phyloP scores from a whole-genome alignment of 2,113 vertebrate genomes.

The Corydoras sp. region DNA sequence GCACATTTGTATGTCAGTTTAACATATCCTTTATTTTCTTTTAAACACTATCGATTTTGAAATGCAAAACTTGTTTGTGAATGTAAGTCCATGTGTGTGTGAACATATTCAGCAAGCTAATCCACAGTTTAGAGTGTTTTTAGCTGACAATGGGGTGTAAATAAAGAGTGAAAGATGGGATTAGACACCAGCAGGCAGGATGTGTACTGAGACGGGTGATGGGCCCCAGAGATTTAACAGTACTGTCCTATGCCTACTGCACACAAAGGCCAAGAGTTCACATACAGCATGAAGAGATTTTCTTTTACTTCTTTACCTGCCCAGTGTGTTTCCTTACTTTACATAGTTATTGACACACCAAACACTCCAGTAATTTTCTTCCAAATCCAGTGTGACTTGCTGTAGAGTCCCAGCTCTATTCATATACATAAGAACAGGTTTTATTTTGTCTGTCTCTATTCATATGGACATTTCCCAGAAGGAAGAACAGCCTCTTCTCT shows the following conservation, averaged over 20 bases:
- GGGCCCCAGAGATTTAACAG: conserved; percentile 17
- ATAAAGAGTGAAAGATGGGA: conserved; percentile 64
- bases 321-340: neutral
- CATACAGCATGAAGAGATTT: neutral
- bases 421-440: conserved; percentile 71
- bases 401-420: conserved; percentile 48
- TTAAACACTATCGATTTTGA: neutral
- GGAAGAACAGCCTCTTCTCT: conserved; percentile 46
- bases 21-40: neutral
- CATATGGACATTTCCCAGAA: conserved; percentile 73
- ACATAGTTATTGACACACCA: neutral
- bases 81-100: conserved; percentile 1
- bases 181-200: conserved; percentile 75
- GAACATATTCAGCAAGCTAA: conserved; percentile 28
- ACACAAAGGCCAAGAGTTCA: conserved; percentile 7
- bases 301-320: no score
- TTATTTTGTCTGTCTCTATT: conserved; percentile 65
- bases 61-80: conserved; percentile 12
- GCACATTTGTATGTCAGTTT: no score
- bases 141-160: conserved; percentile 64
- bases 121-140: conserved; percentile 60
- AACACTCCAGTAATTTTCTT: neutral
- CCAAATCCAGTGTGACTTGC: neutral
- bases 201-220: conserved; percentile 47
- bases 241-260: conserved; percentile 33